phyloP scores from a whole-genome alignment of 2,888 invertebrate genomes.

The Apotomis capreana region DNA sequence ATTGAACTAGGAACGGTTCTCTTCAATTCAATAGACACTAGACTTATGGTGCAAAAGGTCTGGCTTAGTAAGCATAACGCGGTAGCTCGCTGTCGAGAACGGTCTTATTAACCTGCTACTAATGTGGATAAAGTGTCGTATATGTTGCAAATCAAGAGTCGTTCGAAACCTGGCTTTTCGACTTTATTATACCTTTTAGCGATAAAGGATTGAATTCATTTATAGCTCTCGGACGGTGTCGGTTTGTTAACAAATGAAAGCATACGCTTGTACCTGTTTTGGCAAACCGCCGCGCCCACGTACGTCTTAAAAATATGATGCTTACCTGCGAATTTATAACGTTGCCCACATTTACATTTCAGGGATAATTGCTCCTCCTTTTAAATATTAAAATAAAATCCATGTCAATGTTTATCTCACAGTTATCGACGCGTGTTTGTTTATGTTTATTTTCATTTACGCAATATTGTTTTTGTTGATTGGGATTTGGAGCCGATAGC shows the following conservation, averaged over 20 bases:
- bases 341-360: constrained; percentile 25
- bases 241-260: constrained; percentile 24
- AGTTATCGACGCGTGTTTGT: not conserved
- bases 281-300: constrained; percentile 28
- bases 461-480: constrained; percentile 14
- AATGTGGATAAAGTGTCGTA: not conserved
- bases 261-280: constrained; percentile 26
- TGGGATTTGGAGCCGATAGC: constrained; percentile 18
- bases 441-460: not conserved
- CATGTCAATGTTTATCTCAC: constrained; percentile 7
- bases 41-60: constrained; percentile 25
- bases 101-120: not conserved
- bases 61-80: constrained; percentile 1
- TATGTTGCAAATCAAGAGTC: constrained; percentile 1
- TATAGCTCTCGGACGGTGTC: not conserved
- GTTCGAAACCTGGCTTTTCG: not conserved
- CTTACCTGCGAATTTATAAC: constrained; percentile 14
- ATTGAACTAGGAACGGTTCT: constrained; percentile 56
- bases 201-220: constrained; percentile 4
- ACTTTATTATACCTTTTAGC: not conserved
- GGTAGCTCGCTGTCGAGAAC: not conserved
- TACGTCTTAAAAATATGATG: constrained; percentile 20
- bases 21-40: constrained; percentile 53
- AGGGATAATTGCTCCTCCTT: constrained; percentile 26
- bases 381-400: constrained; percentile 20